These are phyloP conservation scores for Cheilosia vernalis DNA, from an alignment of 2,888 invertebrate species.

Conservation along the genomic window DNA sequence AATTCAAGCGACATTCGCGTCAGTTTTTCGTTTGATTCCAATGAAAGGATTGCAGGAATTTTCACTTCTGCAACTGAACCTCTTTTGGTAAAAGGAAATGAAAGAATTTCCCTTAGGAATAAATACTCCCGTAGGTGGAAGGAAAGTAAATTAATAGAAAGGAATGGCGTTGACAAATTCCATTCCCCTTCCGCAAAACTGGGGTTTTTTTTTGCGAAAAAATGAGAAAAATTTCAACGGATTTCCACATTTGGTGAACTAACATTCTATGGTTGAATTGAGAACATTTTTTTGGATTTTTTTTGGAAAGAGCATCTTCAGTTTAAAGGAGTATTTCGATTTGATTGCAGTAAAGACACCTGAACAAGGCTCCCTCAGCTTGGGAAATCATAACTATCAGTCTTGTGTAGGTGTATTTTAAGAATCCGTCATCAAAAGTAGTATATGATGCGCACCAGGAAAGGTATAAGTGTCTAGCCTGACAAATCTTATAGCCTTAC, in stretches of 20 bases:
- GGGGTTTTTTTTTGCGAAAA: slow-evolving; percentile 6
- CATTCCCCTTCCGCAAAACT: slow-evolving; percentile 50
- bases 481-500: no score
- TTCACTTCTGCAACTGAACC: slow-evolving; percentile 18
- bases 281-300: not conserved
- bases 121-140: slow-evolving; percentile 19
- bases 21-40: slow-evolving; percentile 2
- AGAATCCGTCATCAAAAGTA: no score
- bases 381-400: no score
- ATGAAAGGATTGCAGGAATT: slow-evolving; percentile 9
- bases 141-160: slow-evolving; percentile 12
- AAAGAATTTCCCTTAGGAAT: slow-evolving; percentile 14
- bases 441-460: no score
- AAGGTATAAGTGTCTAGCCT: no score
- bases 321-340: no score
- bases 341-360: no score
- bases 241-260: slow-evolving; percentile 33
- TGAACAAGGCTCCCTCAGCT: no score
- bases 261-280: not conserved
- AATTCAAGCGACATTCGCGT: not conserved
- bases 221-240: slow-evolving; percentile 13
- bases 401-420: no score
- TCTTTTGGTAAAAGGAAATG: slow-evolving; percentile 46
- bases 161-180: slow-evolving; percentile 65
- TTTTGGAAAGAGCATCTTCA: no score